These are phyloP conservation scores for Atethmia centrago DNA, from an alignment of 2,888 invertebrate species.

Conservation along the genomic window DNA sequence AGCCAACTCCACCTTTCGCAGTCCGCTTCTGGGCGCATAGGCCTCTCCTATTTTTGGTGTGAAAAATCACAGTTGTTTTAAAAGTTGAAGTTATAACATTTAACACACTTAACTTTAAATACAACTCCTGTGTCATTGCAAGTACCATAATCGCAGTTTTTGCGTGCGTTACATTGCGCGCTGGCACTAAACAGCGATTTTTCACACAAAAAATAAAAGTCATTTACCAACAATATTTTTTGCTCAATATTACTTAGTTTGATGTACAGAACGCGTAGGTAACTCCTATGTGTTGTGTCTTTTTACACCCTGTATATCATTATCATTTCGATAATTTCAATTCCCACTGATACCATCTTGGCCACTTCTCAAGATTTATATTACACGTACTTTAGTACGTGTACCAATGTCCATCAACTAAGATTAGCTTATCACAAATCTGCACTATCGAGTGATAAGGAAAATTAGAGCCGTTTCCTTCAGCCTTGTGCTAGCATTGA, in stretches of 20 bases:
- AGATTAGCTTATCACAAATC: conserved; percentile 61
- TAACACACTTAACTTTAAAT: too few relatives aligned
- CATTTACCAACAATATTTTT: neutral
- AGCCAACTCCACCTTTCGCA: too few relatives aligned
- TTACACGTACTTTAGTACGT: conserved; percentile 38
- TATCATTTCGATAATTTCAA: conserved; percentile 7
- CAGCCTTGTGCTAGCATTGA: conserved; percentile 57
- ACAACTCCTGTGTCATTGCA: too few relatives aligned
- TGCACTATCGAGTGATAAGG: conserved; percentile 58
- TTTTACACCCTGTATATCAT: too few relatives aligned
- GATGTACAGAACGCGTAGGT: neutral
- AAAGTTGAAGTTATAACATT: too few relatives aligned
- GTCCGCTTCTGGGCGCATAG: too few relatives aligned
- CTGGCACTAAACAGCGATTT: neutral
- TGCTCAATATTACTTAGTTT: neutral
- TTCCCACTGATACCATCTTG: conserved; percentile 31
- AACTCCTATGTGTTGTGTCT: too few relatives aligned
- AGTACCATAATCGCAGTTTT: too few relatives aligned
- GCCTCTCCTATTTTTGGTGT: neutral
- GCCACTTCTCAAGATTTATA: conserved; percentile 26
- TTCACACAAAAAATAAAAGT: neutral
- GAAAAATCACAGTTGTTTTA: neutral
- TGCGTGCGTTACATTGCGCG: neutral
- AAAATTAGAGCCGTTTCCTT: conserved; percentile 37
- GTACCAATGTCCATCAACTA: conserved; percentile 35